These are phyloP conservation scores for Perizoma affinitatum DNA, from an alignment of 2,888 invertebrate genomes.

Conservation along the genomic window DNA sequence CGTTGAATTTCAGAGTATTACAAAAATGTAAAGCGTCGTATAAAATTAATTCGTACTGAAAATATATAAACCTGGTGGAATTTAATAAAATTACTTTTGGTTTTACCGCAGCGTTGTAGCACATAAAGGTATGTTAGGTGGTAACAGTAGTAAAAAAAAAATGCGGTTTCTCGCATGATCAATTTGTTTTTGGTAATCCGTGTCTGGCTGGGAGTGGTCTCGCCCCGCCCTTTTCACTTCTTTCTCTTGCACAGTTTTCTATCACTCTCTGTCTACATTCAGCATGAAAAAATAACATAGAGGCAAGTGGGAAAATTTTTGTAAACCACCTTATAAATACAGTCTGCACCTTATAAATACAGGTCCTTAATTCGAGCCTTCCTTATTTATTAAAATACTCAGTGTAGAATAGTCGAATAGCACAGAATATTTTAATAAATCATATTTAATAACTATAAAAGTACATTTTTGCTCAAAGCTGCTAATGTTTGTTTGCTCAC, in stretches of 20 bases:
- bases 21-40: no score
- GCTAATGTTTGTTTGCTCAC: no score
- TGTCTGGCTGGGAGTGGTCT: constrained; percentile 58
- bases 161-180: constrained; percentile 54
- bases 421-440: no score
- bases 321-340: background rate
- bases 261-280: constrained; percentile 41
- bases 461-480: no score
- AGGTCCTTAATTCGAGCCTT: no score
- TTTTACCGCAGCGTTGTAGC: background rate
- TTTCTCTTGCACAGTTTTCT: constrained; percentile 42
- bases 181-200: constrained; percentile 57
- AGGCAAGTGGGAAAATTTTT: background rate
- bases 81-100: constrained; percentile 9
- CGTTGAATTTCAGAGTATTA: no score
- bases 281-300: constrained; percentile 10
- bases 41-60: no score
- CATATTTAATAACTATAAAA: no score
- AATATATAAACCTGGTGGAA: no score
- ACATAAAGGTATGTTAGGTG: constrained; percentile 4
- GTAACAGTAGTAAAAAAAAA: constrained; percentile 42
- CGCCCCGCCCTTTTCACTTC: constrained; percentile 50
- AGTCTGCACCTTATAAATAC: no score
- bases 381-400: no score
- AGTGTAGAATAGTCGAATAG: no score